A percentile compares a stretch with the other conserved stretches of the same genome.
Conservation (phyloP, 2,888 invertebrate genomes). For the Conchocele bisecta region DNA sequence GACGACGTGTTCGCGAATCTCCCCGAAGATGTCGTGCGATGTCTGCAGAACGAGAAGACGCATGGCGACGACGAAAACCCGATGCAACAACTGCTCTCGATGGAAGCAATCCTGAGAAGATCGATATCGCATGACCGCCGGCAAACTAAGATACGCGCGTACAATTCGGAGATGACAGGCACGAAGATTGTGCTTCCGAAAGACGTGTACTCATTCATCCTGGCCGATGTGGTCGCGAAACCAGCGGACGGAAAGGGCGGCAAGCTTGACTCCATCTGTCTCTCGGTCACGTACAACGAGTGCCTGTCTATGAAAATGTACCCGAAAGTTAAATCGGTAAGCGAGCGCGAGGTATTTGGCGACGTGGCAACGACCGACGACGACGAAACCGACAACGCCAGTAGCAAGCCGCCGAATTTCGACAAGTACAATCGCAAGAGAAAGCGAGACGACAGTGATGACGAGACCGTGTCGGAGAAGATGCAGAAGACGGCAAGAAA, state of each 20-base stretch:
- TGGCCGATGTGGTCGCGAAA: not conserved
- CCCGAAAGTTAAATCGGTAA: slow-evolving; percentile 8
- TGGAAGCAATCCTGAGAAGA: slow-evolving; percentile 4
- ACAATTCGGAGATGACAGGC: not conserved
- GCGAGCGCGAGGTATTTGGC: too few species aligned
- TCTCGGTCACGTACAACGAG: not conserved
- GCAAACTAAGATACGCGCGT: not conserved
- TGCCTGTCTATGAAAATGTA: slow-evolving; percentile 8
- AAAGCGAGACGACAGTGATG: not conserved
- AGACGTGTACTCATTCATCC: slow-evolving; percentile 6
- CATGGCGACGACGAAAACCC: not conserved
- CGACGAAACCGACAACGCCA: not conserved
- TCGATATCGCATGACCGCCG: too few species aligned
- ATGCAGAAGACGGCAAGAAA: slow-evolving; percentile 1
- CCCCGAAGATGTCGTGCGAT: not conserved
- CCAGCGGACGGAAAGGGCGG: not conserved
- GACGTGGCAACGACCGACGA: too few species aligned
- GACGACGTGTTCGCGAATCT: slow-evolving; percentile 11
- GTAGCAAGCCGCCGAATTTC: not conserved
- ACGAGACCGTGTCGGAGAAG: not conserved
- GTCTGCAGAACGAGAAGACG: not conserved
- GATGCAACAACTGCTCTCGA: slow-evolving; percentile 1
- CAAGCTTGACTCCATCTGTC: not conserved
- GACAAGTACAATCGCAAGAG: slow-evolving; percentile 3
- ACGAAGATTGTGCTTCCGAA: slow-evolving; percentile 7